These are phyloP conservation scores for Tragopan temminckii DNA, from an alignment of 2,797 vertebrate genomes.

Conservation along the genomic window DNA sequence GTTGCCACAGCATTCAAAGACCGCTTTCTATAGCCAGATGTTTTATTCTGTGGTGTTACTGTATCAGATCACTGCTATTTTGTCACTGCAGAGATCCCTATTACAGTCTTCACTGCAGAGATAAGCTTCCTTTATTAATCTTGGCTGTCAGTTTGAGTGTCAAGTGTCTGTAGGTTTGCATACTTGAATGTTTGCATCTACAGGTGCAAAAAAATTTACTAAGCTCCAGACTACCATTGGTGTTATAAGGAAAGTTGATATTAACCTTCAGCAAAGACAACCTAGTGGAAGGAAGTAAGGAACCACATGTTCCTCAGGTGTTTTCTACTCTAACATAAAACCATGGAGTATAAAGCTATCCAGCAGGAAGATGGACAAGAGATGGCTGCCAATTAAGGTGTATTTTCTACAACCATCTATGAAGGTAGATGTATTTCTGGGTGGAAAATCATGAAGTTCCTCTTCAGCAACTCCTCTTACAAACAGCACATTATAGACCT, in stretches of 20 bases:
- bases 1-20: background rate
- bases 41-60: constrained; percentile 2
- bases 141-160: background rate
- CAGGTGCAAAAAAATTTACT: background rate
- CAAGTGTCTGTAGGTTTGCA: background rate
- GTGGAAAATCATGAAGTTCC: background rate
- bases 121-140: background rate
- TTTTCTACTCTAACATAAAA: background rate
- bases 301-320: background rate
- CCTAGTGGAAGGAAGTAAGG: background rate
- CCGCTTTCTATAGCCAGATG: background rate
- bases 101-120: background rate
- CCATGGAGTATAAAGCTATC: background rate
- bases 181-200: background rate
- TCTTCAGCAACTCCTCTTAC: background rate
- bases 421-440: background rate
- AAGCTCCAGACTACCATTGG: background rate
- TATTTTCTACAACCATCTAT: background rate
- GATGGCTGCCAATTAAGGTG: background rate
- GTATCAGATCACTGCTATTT: background rate
- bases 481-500: background rate
- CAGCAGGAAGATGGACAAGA: background rate
- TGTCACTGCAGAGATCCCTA: background rate
- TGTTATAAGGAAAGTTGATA: background rate
- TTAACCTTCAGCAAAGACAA: background rate